Base-by-base conservation (phyloP, 2,888 invertebrate species). In the Zygothrica quintamaculata region DNA sequence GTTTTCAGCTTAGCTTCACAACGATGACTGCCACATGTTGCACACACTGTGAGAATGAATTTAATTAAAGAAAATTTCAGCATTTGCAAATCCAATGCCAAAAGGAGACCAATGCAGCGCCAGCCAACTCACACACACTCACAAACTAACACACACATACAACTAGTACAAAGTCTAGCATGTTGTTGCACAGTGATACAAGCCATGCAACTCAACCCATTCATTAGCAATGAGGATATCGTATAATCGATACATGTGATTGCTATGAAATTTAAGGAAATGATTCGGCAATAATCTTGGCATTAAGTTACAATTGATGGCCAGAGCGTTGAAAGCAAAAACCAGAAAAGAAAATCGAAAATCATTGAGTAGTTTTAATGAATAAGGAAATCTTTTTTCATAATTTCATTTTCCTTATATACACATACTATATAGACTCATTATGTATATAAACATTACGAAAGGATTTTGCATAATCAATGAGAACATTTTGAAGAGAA, bases 41-140 rank as follows among this genome's bases (percentile, higher is more conserved):
- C 84, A 84, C 88, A 87, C 77, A 82, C 85, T 86, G 86, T 85
- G 86, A 84, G 86, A 87, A 87, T 81, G 74, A 74, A 79, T 86
- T 84, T 84, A 84, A 87, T 84, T 87, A 84, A 87, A 69, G 84
- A 61, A 79, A 67, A 71, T 65, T 62, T 77, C 66, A 47, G 47
- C 58, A 66, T 70, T 77, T 77, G 75, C 75, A 74, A 77, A 66
- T 62, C 44, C 44, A 31, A 44, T 25, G 33, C 46, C 29, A 37
- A 50, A 40, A 25, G 31, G 62, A 70, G 82, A 84, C 82, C 82
- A 85, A 87, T 87, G 87, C 87, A 85, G 74, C 79, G 82, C 73
- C 81, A 76, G 37, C 51, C 51, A 37, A 56, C 29, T 39, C n/a
- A 22, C 33, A 22, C n/a, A n/a, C n/a, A n/a, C n/a, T n/a, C n/a